Base-by-base conservation (phyloP, 2,888 invertebrate species). In the Netelia fuscicornis region DNA sequence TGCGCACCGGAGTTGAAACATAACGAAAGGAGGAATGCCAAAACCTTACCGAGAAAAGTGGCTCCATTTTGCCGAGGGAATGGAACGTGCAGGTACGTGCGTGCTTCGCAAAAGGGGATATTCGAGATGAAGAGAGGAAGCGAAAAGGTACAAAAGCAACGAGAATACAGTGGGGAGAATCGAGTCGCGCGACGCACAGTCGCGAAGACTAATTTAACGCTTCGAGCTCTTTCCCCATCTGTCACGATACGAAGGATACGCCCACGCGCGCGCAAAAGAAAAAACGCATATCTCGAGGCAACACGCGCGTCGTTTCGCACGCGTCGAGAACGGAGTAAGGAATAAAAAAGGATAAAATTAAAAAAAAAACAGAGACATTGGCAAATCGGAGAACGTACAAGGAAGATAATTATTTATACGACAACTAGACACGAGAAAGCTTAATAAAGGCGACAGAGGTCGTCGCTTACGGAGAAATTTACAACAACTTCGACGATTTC, bases 191-290 rank as follows among this genome's bases (percentile, higher is more conserved):
- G 71, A 48, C 37, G 6, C 67, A 62, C 60, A 74, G 67, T 81
- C 78, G 80, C 78, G 77, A 83, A 68, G 85, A 87, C 86, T 87
- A 86, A 87, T 86, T 87, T 87, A 87, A 87, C 87, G 87, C 86
- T 87, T 75, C 87, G 85, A 85, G 84, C 85, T 77, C 80, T 80
- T 56, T 44, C 68, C 80, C 85, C 85, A 85, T 86, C 82, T 81
- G 86, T 86, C 85, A 87, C 78, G 42, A 44, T n/a, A 17, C 11
- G 62, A 23, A 71, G n/a, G 67, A 52, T 56, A 58, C 48, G 25
- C 60, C 5, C 25, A 25, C 25, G 37, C 52, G 44, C 65, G 65
- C 65, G 62, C 42, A 1, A 20, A 20, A 25, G 71, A 60, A 76
- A 76, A 80, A 65, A 84, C 13, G 58, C 68, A 25, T 54, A 62